Percentiles rank a stretch among this genome's conserved stretches.
Conservation (phyloP, 2,888 invertebrate genomes). For the Seira ritae region DNA sequence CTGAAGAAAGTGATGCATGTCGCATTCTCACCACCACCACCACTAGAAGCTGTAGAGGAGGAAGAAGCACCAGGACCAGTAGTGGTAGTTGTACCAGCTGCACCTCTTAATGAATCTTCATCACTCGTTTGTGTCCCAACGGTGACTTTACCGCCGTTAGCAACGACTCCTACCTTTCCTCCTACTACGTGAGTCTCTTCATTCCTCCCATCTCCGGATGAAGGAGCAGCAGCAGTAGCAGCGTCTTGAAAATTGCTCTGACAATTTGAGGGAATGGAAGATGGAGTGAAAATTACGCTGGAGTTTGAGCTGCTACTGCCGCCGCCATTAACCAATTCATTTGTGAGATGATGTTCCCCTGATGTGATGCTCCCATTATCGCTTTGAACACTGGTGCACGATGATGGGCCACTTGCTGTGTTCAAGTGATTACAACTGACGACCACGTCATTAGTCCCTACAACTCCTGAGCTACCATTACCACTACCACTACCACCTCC, state of each 20-base stretch:
- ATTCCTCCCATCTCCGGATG: background rate
- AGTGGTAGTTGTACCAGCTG: slow-evolving; percentile 12
- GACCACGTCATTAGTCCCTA: slow-evolving; percentile 23
- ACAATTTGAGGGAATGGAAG: slow-evolving; percentile 5
- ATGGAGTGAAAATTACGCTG: background rate
- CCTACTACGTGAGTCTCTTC: slow-evolving; percentile 33
- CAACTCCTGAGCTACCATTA: background rate
- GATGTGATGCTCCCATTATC: slow-evolving; percentile 45
- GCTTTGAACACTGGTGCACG: slow-evolving; percentile 50
- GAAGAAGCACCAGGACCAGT: slow-evolving; percentile 33
- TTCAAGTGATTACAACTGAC: slow-evolving; percentile 39
- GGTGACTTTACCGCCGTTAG: slow-evolving; percentile 80
- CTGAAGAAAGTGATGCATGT: background rate
- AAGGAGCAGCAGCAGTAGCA: background rate
- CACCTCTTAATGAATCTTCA: slow-evolving; percentile 80
- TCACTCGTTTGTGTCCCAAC: slow-evolving; percentile 92
- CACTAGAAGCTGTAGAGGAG: slow-evolving; percentile 15
- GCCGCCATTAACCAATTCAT: background rate
- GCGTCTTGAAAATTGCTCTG: background rate
- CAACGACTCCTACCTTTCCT: slow-evolving; percentile 33
- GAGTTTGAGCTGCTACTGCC: background rate
- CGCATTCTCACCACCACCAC: background rate
- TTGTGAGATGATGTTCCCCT: slow-evolving; percentile 30
- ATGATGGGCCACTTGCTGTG: slow-evolving; percentile 52
- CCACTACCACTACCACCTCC: slow-evolving; percentile 27